These are phyloP conservation scores for Parasteatoda tepidariorum DNA, from an alignment of 1,140 invertebrate genomes.

Conservation along the genomic window DNA sequence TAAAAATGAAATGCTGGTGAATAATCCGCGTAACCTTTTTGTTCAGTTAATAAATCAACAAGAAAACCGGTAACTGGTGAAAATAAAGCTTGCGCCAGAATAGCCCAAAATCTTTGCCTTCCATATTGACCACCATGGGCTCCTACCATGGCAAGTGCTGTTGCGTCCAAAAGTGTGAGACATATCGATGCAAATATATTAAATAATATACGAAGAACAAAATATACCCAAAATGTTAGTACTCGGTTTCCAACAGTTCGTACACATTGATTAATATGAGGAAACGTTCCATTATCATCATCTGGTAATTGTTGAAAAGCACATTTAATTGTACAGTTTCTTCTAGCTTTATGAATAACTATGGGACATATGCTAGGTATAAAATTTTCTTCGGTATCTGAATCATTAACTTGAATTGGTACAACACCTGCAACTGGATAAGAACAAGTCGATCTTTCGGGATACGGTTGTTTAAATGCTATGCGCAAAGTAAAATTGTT, in stretches of 20 bases:
- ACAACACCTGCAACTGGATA: slow-evolving; percentile 27
- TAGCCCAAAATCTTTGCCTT: slow-evolving; percentile 81
- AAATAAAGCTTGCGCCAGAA: slow-evolving; percentile 82
- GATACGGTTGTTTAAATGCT: slow-evolving; percentile 19
- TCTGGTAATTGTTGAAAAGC: slow-evolving; percentile 65
- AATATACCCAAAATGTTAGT: slow-evolving; percentile 82
- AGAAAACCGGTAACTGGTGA: slow-evolving; percentile 81
- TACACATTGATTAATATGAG: slow-evolving; percentile 47
- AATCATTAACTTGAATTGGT: not conserved
- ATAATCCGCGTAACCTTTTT: slow-evolving; percentile 68
- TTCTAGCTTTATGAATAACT: not conserved
- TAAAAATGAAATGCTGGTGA: slow-evolving; percentile 86
- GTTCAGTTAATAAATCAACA: slow-evolving; percentile 77
- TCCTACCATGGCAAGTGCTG: slow-evolving; percentile 81
- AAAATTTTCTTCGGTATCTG: not conserved
- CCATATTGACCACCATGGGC: slow-evolving; percentile 84
- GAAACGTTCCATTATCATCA: slow-evolving; percentile 50
- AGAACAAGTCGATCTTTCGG: slow-evolving; percentile 35
- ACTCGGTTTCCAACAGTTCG: slow-evolving; percentile 73
- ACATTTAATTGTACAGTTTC: slow-evolving; percentile 49
- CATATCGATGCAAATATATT: slow-evolving; percentile 82
- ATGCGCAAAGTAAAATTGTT: slow-evolving; percentile 32
- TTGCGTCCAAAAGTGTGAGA: slow-evolving; percentile 84
- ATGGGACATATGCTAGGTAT: slow-evolving; percentile 25
- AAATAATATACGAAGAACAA: slow-evolving; percentile 79